phyloP scores from a whole-genome alignment of 2,888 invertebrate genomes.

The Malacosoma neustria region DNA sequence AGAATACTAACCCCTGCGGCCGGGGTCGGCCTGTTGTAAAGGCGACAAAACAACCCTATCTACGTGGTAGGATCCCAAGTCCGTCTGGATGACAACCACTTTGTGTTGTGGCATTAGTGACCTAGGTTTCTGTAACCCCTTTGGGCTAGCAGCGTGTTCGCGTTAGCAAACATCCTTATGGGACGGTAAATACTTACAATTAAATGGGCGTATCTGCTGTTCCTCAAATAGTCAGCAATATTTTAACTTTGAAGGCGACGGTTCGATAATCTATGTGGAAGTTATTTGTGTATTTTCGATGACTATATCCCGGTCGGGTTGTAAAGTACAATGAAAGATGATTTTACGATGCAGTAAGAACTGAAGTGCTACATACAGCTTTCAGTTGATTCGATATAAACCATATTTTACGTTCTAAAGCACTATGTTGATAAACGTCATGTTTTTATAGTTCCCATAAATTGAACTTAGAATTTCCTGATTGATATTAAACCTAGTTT shows the following conservation, averaged over 20 bases:
- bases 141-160: no score
- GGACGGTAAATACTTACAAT: no score
- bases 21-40: no score
- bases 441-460: conserved; percentile 42
- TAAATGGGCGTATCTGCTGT: no score
- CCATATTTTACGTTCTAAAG: conserved; percentile 15
- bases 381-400: background rate
- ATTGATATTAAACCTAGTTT: conserved; percentile 42
- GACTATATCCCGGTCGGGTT: background rate
- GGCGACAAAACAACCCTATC: no score
- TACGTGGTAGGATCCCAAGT: no score
- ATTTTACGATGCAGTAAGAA: background rate
- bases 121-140: no score
- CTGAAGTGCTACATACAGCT: background rate
- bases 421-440: conserved; percentile 26
- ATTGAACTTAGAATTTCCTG: conserved; percentile 38
- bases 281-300: no score
- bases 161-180: no score
- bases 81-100: no score
- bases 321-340: conserved; percentile 17
- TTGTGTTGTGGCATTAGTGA: no score
- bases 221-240: background rate
- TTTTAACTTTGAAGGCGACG: background rate
- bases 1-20: no score
- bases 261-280: background rate